A percentile compares a stretch with the other conserved stretches of the same genome.
These are phyloP conservation scores for Linyphia triangularis DNA, from an alignment of 2,888 invertebrate species.

Conservation along the genomic window DNA sequence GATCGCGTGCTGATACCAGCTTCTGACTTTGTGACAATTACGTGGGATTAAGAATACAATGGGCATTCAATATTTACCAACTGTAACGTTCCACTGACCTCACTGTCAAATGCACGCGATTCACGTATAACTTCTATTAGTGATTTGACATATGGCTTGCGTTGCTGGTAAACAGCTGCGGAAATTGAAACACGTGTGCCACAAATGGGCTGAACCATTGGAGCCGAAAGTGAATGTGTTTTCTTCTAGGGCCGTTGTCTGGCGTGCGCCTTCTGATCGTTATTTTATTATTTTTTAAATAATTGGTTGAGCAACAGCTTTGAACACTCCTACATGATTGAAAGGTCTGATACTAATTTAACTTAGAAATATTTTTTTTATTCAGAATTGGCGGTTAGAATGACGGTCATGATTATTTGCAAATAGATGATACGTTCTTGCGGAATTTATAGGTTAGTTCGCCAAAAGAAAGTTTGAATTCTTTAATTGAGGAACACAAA, in stretches of 20 bases:
- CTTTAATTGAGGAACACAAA: too few relatives aligned
- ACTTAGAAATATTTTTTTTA: too few relatives aligned
- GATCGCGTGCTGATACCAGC: not conserved
- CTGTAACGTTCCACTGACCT: not conserved
- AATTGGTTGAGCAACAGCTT: too few relatives aligned
- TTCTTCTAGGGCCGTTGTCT: not conserved
- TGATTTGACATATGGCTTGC: slow-evolving; percentile 7
- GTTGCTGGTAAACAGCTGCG: not conserved
- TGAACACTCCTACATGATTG: not conserved
- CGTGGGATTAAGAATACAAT: slow-evolving; percentile 4
- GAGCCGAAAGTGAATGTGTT: not conserved
- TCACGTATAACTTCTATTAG: not conserved
- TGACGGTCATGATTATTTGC: too few relatives aligned
- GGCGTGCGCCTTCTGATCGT: not conserved
- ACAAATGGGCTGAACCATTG: not conserved
- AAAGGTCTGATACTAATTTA: too few relatives aligned
- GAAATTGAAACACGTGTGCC: not conserved
- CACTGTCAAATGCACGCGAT: not conserved
- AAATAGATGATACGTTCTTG: too few relatives aligned
- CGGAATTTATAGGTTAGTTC: too few relatives aligned
- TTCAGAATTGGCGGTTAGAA: too few relatives aligned
- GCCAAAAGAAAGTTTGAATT: too few relatives aligned
- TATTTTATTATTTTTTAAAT: too few relatives aligned
- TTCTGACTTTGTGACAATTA: slow-evolving; percentile 15
- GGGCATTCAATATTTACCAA: slow-evolving; percentile 2